Base-by-base conservation (phyloP, 1,140 invertebrate species). In the Solen grandis region DNA sequence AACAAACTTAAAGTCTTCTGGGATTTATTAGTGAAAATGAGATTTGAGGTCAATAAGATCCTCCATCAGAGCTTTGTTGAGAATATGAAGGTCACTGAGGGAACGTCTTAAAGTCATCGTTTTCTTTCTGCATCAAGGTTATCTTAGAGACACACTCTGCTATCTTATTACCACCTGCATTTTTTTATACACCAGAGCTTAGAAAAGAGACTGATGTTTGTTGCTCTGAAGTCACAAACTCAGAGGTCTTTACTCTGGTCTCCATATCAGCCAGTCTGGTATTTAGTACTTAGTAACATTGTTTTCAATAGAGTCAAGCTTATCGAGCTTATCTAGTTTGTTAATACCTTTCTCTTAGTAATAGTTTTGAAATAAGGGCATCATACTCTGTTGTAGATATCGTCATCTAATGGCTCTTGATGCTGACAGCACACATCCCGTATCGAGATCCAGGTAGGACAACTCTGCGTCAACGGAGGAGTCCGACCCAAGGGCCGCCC, bases 391-490 rank as follows among this genome's bases (percentile, higher is more conserved):
- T n/a, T n/a, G n/a, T n/a, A n/a, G n/a, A n/a, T n/a, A n/a, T n/a
- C n/a, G n/a, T n/a, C n/a, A n/a, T n/a, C n/a, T n/a, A n/a, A n/a
- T n/a, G n/a, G n/a, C n/a, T n/a, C n/a, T n/a, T n/a, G n/a, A n/a
- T n/a, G n/a, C n/a, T n/a, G n/a, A n/a, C n/a, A n/a, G n/a, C n/a
- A 59, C 57, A 27, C 57, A 27, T 59, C 57, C 57, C 25, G 57
- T 22, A 59, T 59, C 57, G 8, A 59, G 57, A 27, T 59, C 57
- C 19, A 59, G 57, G 57, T 59, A 59, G 19, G 57, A 59, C 10
- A 59, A 27, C 25, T 59, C 57, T 19, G 19, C 57, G 57, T 59
- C 57, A 25, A 59, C 22, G 57, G 57, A 59, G 8, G 57, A 59
- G 57, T 59, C 57, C n/a, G 57, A 59, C 19, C 57, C 29, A 27